Evolutionary conservation across 2,113 vertebrate genomes (phyloP).

Genomic region (Callorhinus ursinus): DNA sequence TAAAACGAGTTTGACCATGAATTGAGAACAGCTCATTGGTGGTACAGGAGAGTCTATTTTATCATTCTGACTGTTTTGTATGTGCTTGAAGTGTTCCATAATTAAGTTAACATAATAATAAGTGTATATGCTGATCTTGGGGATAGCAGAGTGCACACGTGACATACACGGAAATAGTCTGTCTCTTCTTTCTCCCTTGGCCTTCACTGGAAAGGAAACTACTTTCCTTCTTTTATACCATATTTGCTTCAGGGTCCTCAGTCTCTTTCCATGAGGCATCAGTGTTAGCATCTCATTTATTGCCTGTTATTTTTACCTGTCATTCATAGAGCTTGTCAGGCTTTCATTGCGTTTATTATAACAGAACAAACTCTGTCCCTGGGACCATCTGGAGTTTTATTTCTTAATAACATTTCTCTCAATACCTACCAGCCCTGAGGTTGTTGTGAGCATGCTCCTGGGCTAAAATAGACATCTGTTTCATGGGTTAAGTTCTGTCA

Average conservation of each 20-base stretch:
- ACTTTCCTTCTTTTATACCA: not conserved
- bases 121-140: not conserved
- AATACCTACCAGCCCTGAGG: conserved; percentile 21
- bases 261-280: not conserved
- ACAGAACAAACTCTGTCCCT: not conserved
- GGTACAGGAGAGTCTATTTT: not conserved
- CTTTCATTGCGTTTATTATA: conserved; percentile 50
- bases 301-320: conserved; percentile 25
- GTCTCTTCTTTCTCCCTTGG: not conserved
- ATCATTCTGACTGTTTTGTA: not conserved
- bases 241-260: not conserved
- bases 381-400: conserved; percentile 56
- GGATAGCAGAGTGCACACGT: not conserved
- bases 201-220: not conserved
- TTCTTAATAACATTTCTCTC: conserved; percentile 51
- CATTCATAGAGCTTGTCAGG: not conserved
- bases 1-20: not conserved
- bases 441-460: not conserved
- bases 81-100: not conserved
- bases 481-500: not conserved
- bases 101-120: not conserved
- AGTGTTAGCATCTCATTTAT: not conserved
- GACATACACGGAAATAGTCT: not conserved
- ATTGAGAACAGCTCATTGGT: not conserved
- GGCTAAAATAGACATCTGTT: conserved; percentile 62